phyloP scores from a whole-genome alignment of 2,888 invertebrate species.

The Clivina fossor region DNA sequence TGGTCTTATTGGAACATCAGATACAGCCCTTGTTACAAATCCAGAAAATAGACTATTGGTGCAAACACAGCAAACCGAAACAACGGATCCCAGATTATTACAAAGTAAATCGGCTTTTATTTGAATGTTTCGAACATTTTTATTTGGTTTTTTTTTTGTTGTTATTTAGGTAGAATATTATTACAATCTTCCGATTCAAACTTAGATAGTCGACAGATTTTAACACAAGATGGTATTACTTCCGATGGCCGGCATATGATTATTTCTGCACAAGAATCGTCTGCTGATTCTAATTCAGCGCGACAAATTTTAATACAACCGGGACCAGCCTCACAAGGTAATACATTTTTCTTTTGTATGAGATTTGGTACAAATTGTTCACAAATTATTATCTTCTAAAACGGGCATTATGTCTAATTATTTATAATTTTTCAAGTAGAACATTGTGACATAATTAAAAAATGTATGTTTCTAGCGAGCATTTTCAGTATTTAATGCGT shows the following conservation, averaged over 20 bases:
- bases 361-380: too few relatives aligned
- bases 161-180: slow-evolving; percentile 19
- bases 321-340: slow-evolving; percentile 28
- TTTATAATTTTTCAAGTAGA: too few relatives aligned
- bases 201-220: slow-evolving; percentile 20
- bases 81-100: slow-evolving; percentile 3
- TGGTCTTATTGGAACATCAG: neutral
- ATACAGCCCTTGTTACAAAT: slow-evolving; percentile 3
- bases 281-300: slow-evolving; percentile 15
- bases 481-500: too few relatives aligned
- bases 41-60: slow-evolving; percentile 1
- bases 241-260: slow-evolving; percentile 27
- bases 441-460: too few relatives aligned
- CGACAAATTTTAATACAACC: slow-evolving; percentile 26
- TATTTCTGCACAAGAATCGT: slow-evolving; percentile 11
- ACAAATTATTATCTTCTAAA: too few relatives aligned
- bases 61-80: neutral
- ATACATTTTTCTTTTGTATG: too few relatives aligned
- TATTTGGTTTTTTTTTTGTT: neutral
- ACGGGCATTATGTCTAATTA: too few relatives aligned
- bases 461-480: too few relatives aligned
- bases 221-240: slow-evolving; percentile 12
- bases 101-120: slow-evolving; percentile 10
- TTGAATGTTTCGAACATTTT: too few relatives aligned
- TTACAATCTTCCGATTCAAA: slow-evolving; percentile 25